Base-by-base conservation (phyloP, 2,888 invertebrate genomes). In the Synanthedon myopaeformis region DNA sequence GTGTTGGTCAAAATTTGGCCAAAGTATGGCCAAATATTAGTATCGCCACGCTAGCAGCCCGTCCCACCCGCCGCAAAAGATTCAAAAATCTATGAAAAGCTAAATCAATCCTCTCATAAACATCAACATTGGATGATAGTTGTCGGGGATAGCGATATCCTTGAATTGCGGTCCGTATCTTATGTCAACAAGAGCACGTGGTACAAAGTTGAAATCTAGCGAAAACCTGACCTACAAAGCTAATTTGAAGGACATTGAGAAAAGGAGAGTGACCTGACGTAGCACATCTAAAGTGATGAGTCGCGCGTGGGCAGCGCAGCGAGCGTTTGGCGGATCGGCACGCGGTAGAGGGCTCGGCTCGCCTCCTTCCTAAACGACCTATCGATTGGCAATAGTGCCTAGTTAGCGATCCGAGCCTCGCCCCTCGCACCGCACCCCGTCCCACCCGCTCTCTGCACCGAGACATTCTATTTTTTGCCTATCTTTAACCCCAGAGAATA, bases 241-340 rank as follows among this genome's bases (percentile, higher is more conserved):
- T 86, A 86, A 87, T 87, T 86, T 86, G 86, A 87, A 87, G 86
- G 86, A 87, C 86, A 86, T 80, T 83, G 83, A 82, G 86, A 87
- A 87, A 87, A 86, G 86, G 86, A 87, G 86, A 87, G 86, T 87
- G 84, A 84, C 86, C 86, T 86, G 86, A 87, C 86, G 84, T 79
- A 75, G 86, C 81, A 74, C 76, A 82, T 75, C 82, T 76, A 85
- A 86, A 86, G 83, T 85, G 86, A 86, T 85, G 86, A 86, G 85
- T 85, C 82, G 86, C 79, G 69, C 69, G 70, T 70, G 70, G 83
- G 80, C 35, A 35, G 35, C 35, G 10, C 35, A 35, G 35, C 35
- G 35, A 35, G 35, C 35, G 35, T 35, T 35, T 10, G 8, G 35
- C 35, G 35, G 35, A 35, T 35, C 79, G 79, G 78, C n/a, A n/a